Evolutionary conservation across 2,113 vertebrate species (phyloP).

Genomic region (Podarcis muralis): DNA sequence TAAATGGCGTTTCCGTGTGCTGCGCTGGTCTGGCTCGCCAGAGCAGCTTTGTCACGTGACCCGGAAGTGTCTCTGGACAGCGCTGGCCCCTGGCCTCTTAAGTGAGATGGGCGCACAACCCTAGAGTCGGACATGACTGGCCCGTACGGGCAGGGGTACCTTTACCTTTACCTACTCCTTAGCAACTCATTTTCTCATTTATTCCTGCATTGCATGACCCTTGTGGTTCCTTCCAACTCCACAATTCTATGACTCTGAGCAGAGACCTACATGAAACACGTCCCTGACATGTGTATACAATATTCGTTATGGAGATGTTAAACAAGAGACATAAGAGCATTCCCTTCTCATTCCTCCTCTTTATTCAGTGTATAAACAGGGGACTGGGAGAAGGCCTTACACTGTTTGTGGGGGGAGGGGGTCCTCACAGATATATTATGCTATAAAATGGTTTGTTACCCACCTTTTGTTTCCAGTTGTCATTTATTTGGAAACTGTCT

Average conservation of each 20-base stretch:
- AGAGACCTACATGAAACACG: constrained; percentile 26
- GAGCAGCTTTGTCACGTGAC: too few species aligned
- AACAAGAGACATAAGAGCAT: constrained; percentile 21
- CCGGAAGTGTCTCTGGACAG: too few species aligned
- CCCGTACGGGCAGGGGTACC: too few species aligned
- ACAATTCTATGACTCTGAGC: not conserved
- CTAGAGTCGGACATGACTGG: too few species aligned
- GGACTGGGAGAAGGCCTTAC: constrained; percentile 39
- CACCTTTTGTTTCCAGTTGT: constrained; percentile 71
- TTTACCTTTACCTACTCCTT: not conserved
- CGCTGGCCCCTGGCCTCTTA: too few species aligned
- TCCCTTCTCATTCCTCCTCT: constrained; percentile 29
- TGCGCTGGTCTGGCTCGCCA: too few species aligned
- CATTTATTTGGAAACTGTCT: constrained; percentile 69
- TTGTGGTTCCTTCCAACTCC: not conserved
- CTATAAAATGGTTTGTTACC: constrained; percentile 62
- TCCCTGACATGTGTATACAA: constrained; percentile 50
- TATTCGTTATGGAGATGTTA: constrained; percentile 39
- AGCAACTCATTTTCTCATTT: too few species aligned
- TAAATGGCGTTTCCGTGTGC: too few species aligned
- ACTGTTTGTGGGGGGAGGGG: not conserved
- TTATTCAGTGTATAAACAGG: constrained; percentile 49
- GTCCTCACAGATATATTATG: constrained; percentile 26
- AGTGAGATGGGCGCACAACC: too few species aligned
- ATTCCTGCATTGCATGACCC: too few species aligned